phyloP scores from a whole-genome alignment of 1,140 invertebrate species.

The Bombus impatiens region DNA sequence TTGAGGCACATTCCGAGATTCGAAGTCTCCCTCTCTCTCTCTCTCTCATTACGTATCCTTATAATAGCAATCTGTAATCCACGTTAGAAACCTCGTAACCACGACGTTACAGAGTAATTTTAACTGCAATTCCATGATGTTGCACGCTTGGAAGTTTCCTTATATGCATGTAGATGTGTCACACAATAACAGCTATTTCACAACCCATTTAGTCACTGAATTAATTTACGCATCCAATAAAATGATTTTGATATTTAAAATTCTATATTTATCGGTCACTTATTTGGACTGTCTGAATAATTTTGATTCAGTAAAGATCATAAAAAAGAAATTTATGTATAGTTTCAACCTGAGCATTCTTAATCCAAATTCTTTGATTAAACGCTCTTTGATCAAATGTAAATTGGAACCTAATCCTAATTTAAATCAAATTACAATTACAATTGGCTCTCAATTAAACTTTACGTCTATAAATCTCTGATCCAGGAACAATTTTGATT shows the following conservation, averaged over 20 bases:
- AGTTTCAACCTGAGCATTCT: too few species aligned
- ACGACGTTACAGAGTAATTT: background rate
- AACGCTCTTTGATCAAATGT: too few species aligned
- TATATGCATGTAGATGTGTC: background rate
- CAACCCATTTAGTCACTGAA: too few species aligned
- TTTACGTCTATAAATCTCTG: background rate
- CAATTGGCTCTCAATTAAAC: background rate
- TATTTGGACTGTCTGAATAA: too few species aligned
- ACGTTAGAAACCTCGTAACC: background rate
- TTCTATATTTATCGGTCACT: too few species aligned
- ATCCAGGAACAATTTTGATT: background rate
- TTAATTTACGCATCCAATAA: too few species aligned
- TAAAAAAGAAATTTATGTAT: too few species aligned
- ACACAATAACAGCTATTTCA: background rate
- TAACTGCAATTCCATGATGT: too few species aligned
- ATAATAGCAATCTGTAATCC: background rate
- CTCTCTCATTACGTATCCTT: background rate
- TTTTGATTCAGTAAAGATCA: too few species aligned
- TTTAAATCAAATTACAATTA: background rate
- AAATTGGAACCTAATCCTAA: background rate
- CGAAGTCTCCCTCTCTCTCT: too few species aligned
- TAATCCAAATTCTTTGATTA: too few species aligned
- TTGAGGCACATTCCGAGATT: constrained; percentile 3
- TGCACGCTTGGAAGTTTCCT: background rate
- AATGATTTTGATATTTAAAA: too few species aligned